A percentile compares a stretch with the other conserved stretches of the same genome.
These are phyloP conservation scores for Elaphurus davidianus DNA, from an alignment of 2,113 vertebrate species.

Conservation along the genomic window DNA sequence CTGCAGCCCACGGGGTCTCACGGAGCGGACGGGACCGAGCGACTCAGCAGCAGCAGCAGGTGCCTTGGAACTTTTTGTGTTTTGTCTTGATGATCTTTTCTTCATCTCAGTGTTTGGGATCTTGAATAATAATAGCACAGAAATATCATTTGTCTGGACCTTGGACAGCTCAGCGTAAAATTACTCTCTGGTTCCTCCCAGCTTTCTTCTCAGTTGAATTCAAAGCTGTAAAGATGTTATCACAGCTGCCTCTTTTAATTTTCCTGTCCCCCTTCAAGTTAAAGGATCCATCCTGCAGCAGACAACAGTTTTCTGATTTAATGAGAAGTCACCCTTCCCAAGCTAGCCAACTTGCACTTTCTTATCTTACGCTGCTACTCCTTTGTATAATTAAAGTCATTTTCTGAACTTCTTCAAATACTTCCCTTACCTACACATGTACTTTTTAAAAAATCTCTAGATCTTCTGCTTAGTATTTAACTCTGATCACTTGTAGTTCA, in stretches of 20 bases:
- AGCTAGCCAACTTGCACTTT: background rate
- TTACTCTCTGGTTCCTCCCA: background rate
- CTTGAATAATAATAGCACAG: constrained; percentile 8
- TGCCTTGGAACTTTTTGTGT: background rate
- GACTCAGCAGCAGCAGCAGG: background rate
- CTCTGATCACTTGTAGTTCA: background rate
- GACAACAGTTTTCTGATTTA: constrained; percentile 25
- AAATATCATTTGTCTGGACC: constrained; percentile 12
- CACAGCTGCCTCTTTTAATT: constrained; percentile 65
- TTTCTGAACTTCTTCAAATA: constrained; percentile 29
- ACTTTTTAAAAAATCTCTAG: background rate
- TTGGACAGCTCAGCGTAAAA: constrained; percentile 25
- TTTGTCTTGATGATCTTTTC: background rate
- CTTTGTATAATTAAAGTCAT: constrained; percentile 49
- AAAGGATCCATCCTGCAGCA: background rate
- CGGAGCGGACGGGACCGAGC: fast-evolving
- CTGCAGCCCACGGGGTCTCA: background rate
- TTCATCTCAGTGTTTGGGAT: background rate
- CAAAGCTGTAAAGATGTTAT: constrained; percentile 31
- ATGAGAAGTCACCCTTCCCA: background rate
- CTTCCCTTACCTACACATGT: background rate
- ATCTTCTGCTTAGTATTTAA: background rate
- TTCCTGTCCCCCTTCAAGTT: constrained; percentile 28
- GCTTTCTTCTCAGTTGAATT: constrained; percentile 59
- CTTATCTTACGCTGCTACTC: background rate